These are phyloP conservation scores for Synanthedon vespiformis DNA, from an alignment of 2,888 invertebrate genomes.

Conservation along the genomic window DNA sequence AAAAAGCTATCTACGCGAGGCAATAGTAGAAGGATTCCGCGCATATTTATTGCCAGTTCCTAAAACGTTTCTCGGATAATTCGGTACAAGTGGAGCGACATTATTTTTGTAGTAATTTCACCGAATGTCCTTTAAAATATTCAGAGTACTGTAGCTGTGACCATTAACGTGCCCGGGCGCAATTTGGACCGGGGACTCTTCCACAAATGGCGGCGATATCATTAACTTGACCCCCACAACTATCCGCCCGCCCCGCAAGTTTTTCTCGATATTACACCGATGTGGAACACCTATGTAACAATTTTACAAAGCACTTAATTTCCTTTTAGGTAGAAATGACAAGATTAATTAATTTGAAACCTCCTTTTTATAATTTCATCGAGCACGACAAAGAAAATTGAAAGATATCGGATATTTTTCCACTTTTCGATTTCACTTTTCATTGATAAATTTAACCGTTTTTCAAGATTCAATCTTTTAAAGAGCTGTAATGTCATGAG, in stretches of 20 bases:
- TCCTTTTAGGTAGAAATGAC: no score
- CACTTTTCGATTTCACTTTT: no score
- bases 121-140: constrained; percentile 70
- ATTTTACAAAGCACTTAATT: constrained; percentile 1
- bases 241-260: constrained; percentile 53
- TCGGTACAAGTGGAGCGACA: constrained; percentile 66
- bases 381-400: no score
- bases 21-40: constrained; percentile 58
- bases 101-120: constrained; percentile 70
- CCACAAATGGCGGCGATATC: constrained; percentile 68
- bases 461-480: no score
- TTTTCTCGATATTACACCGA: constrained; percentile 63
- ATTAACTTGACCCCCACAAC: constrained; percentile 67
- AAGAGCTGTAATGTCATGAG: no score
- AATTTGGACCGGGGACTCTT: constrained; percentile 58
- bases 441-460: no score
- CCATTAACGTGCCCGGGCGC: constrained; percentile 64
- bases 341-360: no score
- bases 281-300: constrained; percentile 39
- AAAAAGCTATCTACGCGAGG: constrained; percentile 58
- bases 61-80: constrained; percentile 66
- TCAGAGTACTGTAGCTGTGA: constrained; percentile 62
- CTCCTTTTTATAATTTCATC: no score
- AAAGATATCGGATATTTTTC: no score
- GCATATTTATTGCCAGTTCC: constrained; percentile 63